phyloP scores from a whole-genome alignment of 2,797 vertebrate species.

The Meda fulgida region DNA sequence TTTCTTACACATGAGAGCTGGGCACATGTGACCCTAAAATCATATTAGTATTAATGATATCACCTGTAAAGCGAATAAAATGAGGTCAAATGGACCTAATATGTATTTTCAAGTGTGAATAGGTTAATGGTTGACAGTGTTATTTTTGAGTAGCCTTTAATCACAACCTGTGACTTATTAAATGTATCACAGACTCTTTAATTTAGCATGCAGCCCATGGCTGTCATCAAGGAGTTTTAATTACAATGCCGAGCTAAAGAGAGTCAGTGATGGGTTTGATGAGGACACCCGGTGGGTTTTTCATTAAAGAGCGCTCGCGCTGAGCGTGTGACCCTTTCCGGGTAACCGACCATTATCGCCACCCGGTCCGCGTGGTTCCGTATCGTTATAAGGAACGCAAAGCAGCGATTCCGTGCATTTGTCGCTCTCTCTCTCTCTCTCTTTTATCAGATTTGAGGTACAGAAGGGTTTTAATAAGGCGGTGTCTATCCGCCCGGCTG shows the following conservation, averaged over 20 bases:
- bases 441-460: constrained; percentile 24
- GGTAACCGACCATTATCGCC: constrained; percentile 47
- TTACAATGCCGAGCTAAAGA: constrained; percentile 37
- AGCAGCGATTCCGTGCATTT: background rate
- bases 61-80: background rate
- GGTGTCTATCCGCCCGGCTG: constrained; percentile 72
- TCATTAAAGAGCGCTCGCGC: constrained; percentile 35
- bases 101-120: constrained; percentile 9
- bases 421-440: background rate
- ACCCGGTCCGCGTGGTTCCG: background rate
- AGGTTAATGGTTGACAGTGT: constrained; percentile 12
- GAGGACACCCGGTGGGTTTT: constrained; percentile 46
- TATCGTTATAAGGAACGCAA: too few species aligned
- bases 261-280: constrained; percentile 32
- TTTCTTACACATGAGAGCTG: background rate
- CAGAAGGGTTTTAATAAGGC: constrained; percentile 74
- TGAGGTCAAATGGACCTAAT: background rate
- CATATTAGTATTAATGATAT: background rate
- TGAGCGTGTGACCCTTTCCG: constrained; percentile 28
- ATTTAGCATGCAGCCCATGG: constrained; percentile 7
- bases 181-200: constrained; percentile 1
- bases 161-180: constrained; percentile 1
- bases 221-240: constrained; percentile 42
- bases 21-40: background rate
- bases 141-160: background rate